phyloP scores from a whole-genome alignment of 2,888 invertebrate genomes.

The Allolobophora icterica region DNA sequence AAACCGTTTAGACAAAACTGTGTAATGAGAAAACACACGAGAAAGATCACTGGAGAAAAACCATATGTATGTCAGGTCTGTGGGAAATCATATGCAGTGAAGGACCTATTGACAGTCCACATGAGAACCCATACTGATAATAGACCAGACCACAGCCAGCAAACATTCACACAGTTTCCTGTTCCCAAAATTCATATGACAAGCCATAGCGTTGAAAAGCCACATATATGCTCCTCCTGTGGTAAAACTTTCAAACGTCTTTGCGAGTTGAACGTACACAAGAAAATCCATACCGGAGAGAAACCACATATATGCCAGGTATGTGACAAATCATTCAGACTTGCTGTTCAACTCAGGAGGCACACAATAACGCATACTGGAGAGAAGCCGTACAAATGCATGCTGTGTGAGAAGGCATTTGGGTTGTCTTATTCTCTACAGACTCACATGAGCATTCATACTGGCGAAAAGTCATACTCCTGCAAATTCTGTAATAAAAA shows the following conservation, averaged over 20 bases:
- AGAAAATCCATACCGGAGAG: not conserved
- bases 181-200: not conserved
- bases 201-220: not conserved
- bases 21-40: no score
- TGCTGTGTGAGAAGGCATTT: conserved; percentile 17
- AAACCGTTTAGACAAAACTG: no score
- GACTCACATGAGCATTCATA: not conserved
- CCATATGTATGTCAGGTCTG: not conserved
- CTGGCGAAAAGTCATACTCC: not conserved
- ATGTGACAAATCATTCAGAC: conserved; percentile 11
- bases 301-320: not conserved
- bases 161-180: not conserved
- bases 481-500: not conserved
- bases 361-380: not conserved
- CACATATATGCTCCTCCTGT: not conserved
- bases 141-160: not conserved
- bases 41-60: no score
- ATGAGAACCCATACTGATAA: not conserved
- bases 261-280: not conserved
- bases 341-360: not conserved
- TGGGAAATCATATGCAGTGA: not conserved
- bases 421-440: not conserved
- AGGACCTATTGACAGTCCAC: not conserved
- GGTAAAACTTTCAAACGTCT: not conserved
- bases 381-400: not conserved